These are phyloP conservation scores for Cheracebus regulus DNA, from an alignment of 2,797 vertebrate species.

Conservation along the genomic window DNA sequence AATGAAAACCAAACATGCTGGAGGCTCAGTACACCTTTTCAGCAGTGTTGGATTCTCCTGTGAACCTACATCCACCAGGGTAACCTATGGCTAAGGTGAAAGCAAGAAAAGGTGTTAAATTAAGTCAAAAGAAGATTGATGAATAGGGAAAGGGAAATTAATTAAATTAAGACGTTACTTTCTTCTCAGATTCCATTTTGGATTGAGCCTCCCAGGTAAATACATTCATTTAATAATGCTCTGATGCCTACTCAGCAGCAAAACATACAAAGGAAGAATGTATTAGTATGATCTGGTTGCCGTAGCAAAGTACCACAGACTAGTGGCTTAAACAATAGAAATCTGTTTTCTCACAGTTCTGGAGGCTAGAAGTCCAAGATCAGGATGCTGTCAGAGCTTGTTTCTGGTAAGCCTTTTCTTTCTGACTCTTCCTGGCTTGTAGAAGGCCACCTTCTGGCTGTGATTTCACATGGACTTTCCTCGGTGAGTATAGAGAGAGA, in stretches of 20 bases:
- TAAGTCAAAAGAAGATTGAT: background rate
- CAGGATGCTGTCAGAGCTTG: background rate
- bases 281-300: background rate
- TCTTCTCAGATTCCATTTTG: conserved; percentile 33
- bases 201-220: background rate
- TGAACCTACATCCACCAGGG: background rate
- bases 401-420: background rate
- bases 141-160: background rate
- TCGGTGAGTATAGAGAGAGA: background rate
- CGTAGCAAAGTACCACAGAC: background rate
- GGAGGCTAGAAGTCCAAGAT: background rate
- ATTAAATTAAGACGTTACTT: background rate
- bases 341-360: background rate
- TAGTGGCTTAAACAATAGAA: background rate
- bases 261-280: background rate
- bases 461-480: background rate
- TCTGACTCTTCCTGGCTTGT: background rate
- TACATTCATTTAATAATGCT: background rate
- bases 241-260: background rate
- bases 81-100: background rate
- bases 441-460: background rate
- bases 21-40: background rate
- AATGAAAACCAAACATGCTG: background rate
- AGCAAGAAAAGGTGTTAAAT: background rate
- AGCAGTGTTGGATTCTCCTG: background rate